phyloP scores from a whole-genome alignment of 2,113 vertebrate genomes.

The Notothenia coriiceps region DNA sequence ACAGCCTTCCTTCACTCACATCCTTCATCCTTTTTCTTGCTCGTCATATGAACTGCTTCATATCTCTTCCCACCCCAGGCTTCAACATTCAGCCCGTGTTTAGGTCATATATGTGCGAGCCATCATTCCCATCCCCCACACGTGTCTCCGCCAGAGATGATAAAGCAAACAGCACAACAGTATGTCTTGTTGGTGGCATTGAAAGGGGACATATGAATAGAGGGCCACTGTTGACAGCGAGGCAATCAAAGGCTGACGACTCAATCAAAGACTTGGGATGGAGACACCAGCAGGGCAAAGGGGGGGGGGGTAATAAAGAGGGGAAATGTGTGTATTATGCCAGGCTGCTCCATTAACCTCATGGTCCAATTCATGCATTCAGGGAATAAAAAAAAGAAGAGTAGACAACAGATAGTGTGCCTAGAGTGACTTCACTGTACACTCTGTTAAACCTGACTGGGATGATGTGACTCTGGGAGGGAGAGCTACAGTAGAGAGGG shows the following conservation, averaged over 20 bases:
- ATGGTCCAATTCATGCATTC: conserved; percentile 58
- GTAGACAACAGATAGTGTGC: conserved; percentile 58
- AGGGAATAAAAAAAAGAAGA: conserved; percentile 22
- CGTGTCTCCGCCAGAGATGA: conserved; percentile 31
- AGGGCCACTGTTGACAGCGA: conserved; percentile 25
- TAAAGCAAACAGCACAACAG: conserved; percentile 52
- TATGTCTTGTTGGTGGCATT: conserved; percentile 62
- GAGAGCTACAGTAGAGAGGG: conserved; percentile 66
- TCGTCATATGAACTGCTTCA: conserved; percentile 55
- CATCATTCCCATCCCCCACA: conserved; percentile 62
- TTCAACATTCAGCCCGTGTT: conserved; percentile 57
- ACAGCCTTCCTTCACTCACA: background rate
- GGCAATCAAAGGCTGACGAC: conserved; percentile 59
- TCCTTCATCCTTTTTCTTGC: conserved; percentile 40
- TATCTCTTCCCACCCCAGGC: conserved; percentile 62
- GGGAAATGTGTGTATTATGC: conserved; percentile 19
- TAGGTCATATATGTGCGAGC: conserved; percentile 51
- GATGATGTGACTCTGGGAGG: conserved; percentile 64
- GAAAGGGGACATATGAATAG: conserved; percentile 46
- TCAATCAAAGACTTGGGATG: conserved; percentile 40
- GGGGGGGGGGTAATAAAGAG: conserved; percentile 2
- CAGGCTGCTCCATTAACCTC: conserved; percentile 47
- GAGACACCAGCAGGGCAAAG: conserved; percentile 43
- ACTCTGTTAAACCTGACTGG: conserved; percentile 76
- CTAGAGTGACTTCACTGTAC: conserved; percentile 80